Conservation (phyloP, 2,888 invertebrate species). For the Oxytorus armatus region DNA sequence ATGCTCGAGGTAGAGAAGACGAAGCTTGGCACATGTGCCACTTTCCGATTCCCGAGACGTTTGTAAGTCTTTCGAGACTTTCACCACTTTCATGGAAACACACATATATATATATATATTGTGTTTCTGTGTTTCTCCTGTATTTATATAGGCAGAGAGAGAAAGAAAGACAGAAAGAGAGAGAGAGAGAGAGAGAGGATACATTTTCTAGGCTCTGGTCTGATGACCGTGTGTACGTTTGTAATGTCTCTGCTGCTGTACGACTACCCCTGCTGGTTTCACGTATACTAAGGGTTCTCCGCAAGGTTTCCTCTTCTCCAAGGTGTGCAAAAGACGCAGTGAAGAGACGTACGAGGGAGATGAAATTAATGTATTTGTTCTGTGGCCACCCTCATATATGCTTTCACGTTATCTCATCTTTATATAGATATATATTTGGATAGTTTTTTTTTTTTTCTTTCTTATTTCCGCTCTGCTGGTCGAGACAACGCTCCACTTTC, state of each 20-base stretch:
- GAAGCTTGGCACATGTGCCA: conserved; percentile 71
- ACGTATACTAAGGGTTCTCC: not conserved
- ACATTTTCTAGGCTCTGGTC: conserved; percentile 3
- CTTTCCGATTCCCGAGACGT: conserved; percentile 44
- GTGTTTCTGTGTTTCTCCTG: conserved; percentile 10
- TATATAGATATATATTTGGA: not conserved
- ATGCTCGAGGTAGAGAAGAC: conserved; percentile 76
- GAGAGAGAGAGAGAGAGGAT: conserved; percentile 4
- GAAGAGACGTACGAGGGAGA: conserved; percentile 68
- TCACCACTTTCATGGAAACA: conserved; percentile 42
- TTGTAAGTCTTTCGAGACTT: conserved; percentile 67
- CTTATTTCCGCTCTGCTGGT: conserved; percentile 30
- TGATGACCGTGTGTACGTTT: conserved; percentile 40
- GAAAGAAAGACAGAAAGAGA: not conserved
- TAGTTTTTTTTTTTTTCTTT: conserved; percentile 19
- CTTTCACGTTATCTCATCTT: conserved; percentile 73
- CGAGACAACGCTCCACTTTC: conserved; percentile 53
- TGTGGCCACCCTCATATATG: conserved; percentile 81
- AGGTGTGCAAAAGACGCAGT: conserved; percentile 54
- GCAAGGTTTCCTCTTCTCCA: conserved; percentile 14
- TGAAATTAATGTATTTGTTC: conserved; percentile 84
- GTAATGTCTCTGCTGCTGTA: conserved; percentile 26
- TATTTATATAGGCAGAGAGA: conserved; percentile 25
- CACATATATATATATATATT: conserved; percentile 23
- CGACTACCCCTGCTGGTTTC: not conserved